Percentiles rank a stretch among this genome's conserved stretches.
Conservation (phyloP, 2,888 invertebrate genomes). For the Gasteruption jaculator region DNA sequence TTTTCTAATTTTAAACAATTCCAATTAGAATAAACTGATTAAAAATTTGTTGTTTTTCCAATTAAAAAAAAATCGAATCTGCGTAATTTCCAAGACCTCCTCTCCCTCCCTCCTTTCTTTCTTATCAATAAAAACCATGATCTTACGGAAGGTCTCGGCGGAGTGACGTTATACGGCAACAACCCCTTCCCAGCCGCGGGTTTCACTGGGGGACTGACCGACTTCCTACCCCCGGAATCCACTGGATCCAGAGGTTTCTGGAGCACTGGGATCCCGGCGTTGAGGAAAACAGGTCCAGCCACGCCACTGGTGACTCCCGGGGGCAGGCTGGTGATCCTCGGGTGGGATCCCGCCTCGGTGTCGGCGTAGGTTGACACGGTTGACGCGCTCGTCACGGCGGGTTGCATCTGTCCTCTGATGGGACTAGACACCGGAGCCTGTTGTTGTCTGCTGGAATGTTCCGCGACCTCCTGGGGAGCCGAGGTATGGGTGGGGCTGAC, state of each 20-base stretch:
- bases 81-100: no score
- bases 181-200: constrained; percentile 60
- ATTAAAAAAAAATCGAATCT: no score
- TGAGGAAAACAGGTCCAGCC: constrained; percentile 44
- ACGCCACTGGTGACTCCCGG: constrained; percentile 48
- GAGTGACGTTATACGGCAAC: constrained; percentile 83
- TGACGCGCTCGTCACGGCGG: constrained; percentile 42
- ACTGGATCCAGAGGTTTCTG: constrained; percentile 36
- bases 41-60: no score
- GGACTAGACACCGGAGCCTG: constrained; percentile 30
- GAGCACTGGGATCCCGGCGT: constrained; percentile 42
- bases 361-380: constrained; percentile 32
- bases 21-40: no score
- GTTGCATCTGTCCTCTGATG: constrained; percentile 46
- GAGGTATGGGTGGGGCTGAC: constrained; percentile 40
- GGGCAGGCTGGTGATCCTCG: constrained; percentile 46
- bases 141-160: constrained; percentile 70
- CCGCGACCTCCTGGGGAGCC: no score
- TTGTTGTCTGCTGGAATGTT: no score
- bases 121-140: no score
- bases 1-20: no score
- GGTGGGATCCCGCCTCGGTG: constrained; percentile 32
- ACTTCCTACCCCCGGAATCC: constrained; percentile 30
- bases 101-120: no score
- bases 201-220: constrained; percentile 41